phyloP scores from a whole-genome alignment of 2,888 invertebrate genomes.

The Erynnis tages region DNA sequence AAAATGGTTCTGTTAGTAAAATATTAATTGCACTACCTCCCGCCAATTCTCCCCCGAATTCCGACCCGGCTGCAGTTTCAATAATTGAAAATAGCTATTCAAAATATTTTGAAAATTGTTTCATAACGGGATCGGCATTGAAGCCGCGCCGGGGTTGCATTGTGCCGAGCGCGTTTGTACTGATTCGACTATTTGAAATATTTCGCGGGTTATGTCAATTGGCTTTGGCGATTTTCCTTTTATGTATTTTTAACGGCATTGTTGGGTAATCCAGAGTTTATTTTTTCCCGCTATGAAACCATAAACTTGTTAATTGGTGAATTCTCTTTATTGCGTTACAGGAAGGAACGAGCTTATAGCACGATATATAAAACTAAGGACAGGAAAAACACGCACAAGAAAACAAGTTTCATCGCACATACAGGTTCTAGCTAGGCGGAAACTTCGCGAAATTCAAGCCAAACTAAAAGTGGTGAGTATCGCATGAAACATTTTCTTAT shows the following conservation, averaged over 20 bases:
- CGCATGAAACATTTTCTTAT: background rate
- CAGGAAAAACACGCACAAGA: conserved; percentile 99
- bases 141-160: conserved; percentile 54
- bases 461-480: conserved; percentile 97
- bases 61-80: conserved; percentile 70
- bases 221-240: conserved; percentile 40
- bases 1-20: conserved; percentile 32
- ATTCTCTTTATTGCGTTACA: conserved; percentile 74
- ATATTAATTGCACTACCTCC: conserved; percentile 44
- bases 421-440: conserved; percentile 99
- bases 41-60: conserved; percentile 63
- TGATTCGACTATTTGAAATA: conserved; percentile 62
- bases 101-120: conserved; percentile 82
- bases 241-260: conserved; percentile 37
- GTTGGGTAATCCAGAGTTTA: background rate
- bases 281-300: no score
- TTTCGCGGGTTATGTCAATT: conserved; percentile 63
- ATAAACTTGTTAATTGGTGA: no score
- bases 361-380: conserved; percentile 99
- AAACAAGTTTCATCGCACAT: conserved; percentile 99
- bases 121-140: conserved; percentile 66
- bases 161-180: conserved; percentile 56
- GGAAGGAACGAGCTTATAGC: conserved; percentile 99
- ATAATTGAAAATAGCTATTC: conserved; percentile 80
- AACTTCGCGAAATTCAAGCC: conserved; percentile 98